Evolutionary conservation across 2,888 invertebrate species (phyloP), one percentile per base, ranked within the genome.

Genomic region (Andrena minutula): DNA sequence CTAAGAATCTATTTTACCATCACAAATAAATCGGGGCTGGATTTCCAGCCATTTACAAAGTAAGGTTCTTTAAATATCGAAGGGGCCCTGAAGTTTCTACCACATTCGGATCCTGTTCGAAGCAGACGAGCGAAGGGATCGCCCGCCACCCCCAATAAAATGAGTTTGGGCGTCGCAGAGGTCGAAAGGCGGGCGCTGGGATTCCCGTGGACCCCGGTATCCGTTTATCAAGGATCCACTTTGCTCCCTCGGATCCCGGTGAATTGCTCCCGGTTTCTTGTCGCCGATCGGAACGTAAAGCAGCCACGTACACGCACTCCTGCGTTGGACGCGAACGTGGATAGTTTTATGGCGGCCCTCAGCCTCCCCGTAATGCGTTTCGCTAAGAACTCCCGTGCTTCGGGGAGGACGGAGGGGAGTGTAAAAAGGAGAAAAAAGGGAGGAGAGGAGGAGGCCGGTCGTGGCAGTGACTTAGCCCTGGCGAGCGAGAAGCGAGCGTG

Each of bases 311-410:
- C 85, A 81, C 85, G 86, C 82, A 84, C 86, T 53, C 70, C 41
- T 66, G 75, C 30, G 78, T 74, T 26, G 75, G 72, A 80, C 73
- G 71, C 77, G 84, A 85, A 82, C 85, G 81, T 83, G 86, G 90
- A 89, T 90, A 90, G 90, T 91, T 91, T 91, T 91, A 91, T 90
- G 91, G 86, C 85, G 86, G 90, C 84, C 91, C 89, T 90, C 90
- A 90, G 88, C 89, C 90, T 89, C 84, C 78, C 86, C 82, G 89
- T 88, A 91, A 91, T 90, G 90, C 89, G 89, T 91, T 91, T 85
- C 87, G 85, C 86, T 86, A 86, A 86, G 86, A 84, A 86, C 79
- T 72, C 32, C 86, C 84, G 72, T 73, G 73, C 69, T 65, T 26
- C 49, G 35, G 2, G 20, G 78, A 47, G 41, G 70, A 35, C n/a